Percentiles rank a stretch among this genome's conserved stretches.
Conservation (phyloP, 2,113 vertebrate species). For the Mastomys coucha region DNA sequence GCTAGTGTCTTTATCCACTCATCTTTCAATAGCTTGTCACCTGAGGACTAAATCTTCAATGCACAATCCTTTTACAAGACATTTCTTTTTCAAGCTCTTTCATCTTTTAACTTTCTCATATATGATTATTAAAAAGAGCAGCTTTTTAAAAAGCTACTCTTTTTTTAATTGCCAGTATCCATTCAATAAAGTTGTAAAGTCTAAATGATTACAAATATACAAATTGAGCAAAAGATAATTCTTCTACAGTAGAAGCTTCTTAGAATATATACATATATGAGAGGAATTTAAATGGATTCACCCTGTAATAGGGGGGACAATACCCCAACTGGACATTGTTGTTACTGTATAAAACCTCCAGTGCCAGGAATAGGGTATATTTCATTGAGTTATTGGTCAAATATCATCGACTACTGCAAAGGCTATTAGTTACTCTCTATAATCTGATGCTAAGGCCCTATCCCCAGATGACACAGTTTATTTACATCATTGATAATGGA, state of each 20-base stretch:
- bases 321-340: neutral
- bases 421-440: neutral
- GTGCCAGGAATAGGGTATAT: neutral
- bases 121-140: neutral
- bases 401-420: neutral
- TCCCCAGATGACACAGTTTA: neutral
- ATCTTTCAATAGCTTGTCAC: neutral
- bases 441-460: neutral
- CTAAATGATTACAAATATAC: neutral
- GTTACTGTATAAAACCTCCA: neutral
- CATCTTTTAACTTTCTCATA: neutral
- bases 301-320: neutral
- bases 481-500: neutral
- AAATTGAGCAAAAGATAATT: neutral
- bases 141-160: neutral
- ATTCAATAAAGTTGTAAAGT: neutral
- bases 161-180: neutral
- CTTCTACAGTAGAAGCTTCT: neutral
- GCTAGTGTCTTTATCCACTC: too few species aligned
- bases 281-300: neutral
- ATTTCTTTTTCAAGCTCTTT: neutral
- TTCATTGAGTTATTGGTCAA: neutral
- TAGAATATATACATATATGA: neutral
- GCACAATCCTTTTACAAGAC: neutral
- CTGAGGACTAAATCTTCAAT: neutral